Evolutionary conservation across 1,140 invertebrate genomes (phyloP).

Genomic region (Battus philenor): DNA sequence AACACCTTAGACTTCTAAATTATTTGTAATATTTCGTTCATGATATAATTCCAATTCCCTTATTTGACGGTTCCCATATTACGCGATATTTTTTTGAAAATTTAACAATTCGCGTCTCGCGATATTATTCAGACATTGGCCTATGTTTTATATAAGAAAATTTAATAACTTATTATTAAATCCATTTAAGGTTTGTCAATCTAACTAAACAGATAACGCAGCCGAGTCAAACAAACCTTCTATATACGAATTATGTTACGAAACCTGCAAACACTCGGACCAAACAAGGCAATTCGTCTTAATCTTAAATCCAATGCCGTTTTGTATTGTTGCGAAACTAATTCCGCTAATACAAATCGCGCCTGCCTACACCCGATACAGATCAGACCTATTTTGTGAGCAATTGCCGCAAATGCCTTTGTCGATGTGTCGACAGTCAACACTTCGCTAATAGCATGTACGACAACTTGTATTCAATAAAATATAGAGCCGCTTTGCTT

Average conservation of each 20-base stretch:
- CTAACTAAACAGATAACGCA: no score
- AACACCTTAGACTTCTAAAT: no score
- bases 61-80: no score
- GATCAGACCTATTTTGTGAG: constrained; percentile 19
- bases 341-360: constrained; percentile 20
- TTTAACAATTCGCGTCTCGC: no score
- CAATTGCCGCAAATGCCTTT: constrained; percentile 21
- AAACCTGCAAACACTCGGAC: constrained; percentile 4
- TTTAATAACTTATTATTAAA: no score
- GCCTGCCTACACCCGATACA: constrained; percentile 27
- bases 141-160: no score
- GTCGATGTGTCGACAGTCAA: constrained; percentile 23
- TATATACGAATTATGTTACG: constrained; percentile 9
- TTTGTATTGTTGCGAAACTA: constrained; percentile 2
- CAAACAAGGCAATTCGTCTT: constrained; percentile 12
- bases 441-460: constrained; percentile 21
- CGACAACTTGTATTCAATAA: constrained; percentile 19
- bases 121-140: no score
- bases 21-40: no score
- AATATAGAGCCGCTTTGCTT: constrained; percentile 17
- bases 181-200: no score
- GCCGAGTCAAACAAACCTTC: not conserved
- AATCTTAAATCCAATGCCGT: constrained; percentile 10
- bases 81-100: no score
- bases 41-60: no score